Base-by-base conservation (phyloP, 2,888 invertebrate genomes). In the Chymomyza caudatula region DNA sequence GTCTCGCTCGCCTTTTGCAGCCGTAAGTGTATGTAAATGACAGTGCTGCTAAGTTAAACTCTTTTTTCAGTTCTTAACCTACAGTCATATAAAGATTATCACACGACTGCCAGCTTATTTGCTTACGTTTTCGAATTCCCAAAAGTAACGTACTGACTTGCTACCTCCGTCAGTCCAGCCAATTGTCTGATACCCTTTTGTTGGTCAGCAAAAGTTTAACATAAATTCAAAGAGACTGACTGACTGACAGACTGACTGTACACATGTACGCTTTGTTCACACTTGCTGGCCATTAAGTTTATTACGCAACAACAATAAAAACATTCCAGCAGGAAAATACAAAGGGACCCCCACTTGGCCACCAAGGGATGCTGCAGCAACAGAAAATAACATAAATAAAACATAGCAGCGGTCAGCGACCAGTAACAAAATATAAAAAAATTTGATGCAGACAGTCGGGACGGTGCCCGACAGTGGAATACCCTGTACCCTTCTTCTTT, bases 301-400 rank as follows among this genome's bases (percentile, higher is more conserved):
- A 83, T 83, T 80, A 85, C 82, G 80, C 85, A 83, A 79, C 80
- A 82, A 80, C 82, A 82, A 74, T 82, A 78, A 83, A 83, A 76
- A 37, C 29, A 37, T 37, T 8, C 29, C 11, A 11, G 29, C 82
- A 74, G 73, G 76, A 71, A 70, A 69, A 74, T 68, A 71, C 70
- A 76, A 68, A 72, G 72, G 76, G 72, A 71, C 67, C 65, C 60
- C 17, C 22, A 15, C 54, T 22, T 13, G 74, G 70, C 68, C 81
- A 82, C 81, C 73, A 72, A 78, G 78, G 84, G 81, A 77, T 81
- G 73, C 81, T 81, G 69, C 71, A 61, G 58, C 74, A 68, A 71
- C 73, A 73, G 63, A 70, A 68, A 75, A 72, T 71, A 73, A 76
- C 69, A 84, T 83, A 85, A 84, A 83, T 83, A 83, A 83, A 83